These are phyloP conservation scores for Mycalesis mineus DNA, from an alignment of 2,888 invertebrate genomes.

Conservation along the genomic window DNA sequence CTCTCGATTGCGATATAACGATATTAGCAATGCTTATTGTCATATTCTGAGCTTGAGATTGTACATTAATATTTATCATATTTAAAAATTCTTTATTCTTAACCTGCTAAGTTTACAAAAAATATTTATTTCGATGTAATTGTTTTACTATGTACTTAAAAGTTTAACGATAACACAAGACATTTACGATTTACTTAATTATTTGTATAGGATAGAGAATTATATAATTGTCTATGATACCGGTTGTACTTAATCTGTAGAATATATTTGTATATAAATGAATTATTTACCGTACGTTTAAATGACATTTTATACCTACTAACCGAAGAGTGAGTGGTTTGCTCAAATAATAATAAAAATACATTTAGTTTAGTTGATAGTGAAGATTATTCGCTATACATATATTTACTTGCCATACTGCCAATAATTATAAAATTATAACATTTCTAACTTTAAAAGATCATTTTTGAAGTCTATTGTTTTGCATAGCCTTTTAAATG, in stretches of 20 bases:
- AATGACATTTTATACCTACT: not conserved
- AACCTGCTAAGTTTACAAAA: too few relatives aligned
- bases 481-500: too few relatives aligned
- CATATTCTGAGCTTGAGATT: too few relatives aligned
- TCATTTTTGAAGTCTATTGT: too few relatives aligned
- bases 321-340: constrained; percentile 9
- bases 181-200: constrained; percentile 2
- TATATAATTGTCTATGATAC: not conserved
- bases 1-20: too few relatives aligned
- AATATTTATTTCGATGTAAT: not conserved
- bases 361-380: not conserved
- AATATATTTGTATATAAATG: constrained; percentile 7
- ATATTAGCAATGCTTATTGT: too few relatives aligned
- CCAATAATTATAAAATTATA: not conserved
- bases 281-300: not conserved
- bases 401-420: constrained; percentile 7
- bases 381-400: not conserved
- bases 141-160: not conserved
- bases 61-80: too few relatives aligned
- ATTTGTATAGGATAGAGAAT: not conserved
- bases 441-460: too few relatives aligned
- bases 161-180: not conserved
- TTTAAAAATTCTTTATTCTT: too few relatives aligned
- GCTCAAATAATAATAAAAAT: constrained; percentile 5
- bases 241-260: constrained; percentile 3